Conservation (phyloP, 2,113 vertebrate species). For the Menura novaehollandiae region DNA sequence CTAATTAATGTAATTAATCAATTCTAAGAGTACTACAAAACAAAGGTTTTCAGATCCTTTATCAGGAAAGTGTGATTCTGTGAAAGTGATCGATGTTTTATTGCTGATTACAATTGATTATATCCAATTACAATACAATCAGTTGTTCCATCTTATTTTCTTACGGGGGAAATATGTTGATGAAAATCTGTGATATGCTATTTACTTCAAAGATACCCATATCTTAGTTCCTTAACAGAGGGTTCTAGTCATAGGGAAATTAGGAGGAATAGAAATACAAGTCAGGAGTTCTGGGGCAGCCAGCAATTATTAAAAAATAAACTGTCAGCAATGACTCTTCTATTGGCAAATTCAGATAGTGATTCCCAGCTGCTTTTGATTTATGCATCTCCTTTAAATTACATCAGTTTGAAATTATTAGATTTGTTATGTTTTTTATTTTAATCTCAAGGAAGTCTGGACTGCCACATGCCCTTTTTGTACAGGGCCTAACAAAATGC, state of each 20-base stretch:
- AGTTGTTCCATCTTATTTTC: background rate
- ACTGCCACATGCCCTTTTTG: background rate
- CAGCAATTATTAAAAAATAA: background rate
- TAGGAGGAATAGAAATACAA: background rate
- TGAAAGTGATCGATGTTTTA: background rate
- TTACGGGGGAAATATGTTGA: background rate
- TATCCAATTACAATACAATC: constrained; percentile 4
- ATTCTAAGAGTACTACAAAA: constrained; percentile 61
- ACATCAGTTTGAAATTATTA: background rate
- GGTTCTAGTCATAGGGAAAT: background rate
- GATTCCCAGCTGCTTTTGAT: background rate
- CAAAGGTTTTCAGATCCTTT: constrained; percentile 29
- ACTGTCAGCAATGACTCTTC: background rate
- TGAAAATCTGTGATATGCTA: background rate
- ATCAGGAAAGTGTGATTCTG: background rate
- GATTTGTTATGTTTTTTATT: background rate
- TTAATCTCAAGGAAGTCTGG: background rate
- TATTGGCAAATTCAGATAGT: background rate
- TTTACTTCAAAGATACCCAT: background rate
- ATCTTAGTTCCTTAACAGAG: background rate
- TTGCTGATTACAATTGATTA: background rate
- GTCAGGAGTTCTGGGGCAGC: background rate
- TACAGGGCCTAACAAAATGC: background rate
- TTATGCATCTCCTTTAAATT: background rate
- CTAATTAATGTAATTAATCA: constrained; percentile 65